A percentile compares a stretch with the other conserved stretches of the same genome.
phyloP scores from a whole-genome alignment of 2,888 invertebrate genomes.

The Gasteruption jaculator region DNA sequence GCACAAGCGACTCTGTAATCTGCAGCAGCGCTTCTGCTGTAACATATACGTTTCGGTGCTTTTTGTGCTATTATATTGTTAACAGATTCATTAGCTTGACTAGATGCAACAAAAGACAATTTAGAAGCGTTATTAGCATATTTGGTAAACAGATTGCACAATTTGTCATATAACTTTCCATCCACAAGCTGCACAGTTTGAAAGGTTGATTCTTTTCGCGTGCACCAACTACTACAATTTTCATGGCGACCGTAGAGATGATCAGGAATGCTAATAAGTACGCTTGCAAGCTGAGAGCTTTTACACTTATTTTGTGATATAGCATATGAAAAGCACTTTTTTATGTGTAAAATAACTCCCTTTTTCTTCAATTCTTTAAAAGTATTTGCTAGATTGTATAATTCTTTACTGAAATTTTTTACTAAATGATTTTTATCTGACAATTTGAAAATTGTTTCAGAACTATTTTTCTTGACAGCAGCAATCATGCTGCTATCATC shows the following conservation, averaged over 20 bases:
- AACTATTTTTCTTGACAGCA: conserved; percentile 20
- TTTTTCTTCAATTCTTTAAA: conserved; percentile 21
- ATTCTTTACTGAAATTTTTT: conserved; percentile 24
- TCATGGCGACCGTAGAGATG: conserved; percentile 21
- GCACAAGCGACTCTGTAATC: neutral
- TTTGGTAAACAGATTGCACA: conserved; percentile 15
- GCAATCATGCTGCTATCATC: conserved; percentile 30
- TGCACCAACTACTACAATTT: conserved; percentile 24
- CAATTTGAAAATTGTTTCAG: conserved; percentile 21
- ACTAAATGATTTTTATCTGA: conserved; percentile 25
- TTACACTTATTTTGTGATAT: conserved; percentile 21
- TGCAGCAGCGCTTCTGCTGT: neutral
- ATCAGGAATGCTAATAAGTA: conserved; percentile 17
- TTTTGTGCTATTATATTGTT: conserved; percentile 30
- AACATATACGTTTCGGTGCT: conserved; percentile 20
- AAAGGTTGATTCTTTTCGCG: neutral
- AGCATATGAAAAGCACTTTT: conserved; percentile 23
- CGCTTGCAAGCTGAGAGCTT: conserved; percentile 10
- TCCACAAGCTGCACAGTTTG: conserved; percentile 14
- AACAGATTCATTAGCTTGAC: conserved; percentile 25
- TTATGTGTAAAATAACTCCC: conserved; percentile 21
- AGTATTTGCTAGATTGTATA: conserved; percentile 18
- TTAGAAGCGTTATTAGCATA: conserved; percentile 24
- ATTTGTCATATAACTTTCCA: conserved; percentile 12
- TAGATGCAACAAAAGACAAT: conserved; percentile 23